A percentile compares a stretch with the other conserved stretches of the same genome.
phyloP scores from a whole-genome alignment of 2,888 invertebrate species.

The Calliopum simillimum region DNA sequence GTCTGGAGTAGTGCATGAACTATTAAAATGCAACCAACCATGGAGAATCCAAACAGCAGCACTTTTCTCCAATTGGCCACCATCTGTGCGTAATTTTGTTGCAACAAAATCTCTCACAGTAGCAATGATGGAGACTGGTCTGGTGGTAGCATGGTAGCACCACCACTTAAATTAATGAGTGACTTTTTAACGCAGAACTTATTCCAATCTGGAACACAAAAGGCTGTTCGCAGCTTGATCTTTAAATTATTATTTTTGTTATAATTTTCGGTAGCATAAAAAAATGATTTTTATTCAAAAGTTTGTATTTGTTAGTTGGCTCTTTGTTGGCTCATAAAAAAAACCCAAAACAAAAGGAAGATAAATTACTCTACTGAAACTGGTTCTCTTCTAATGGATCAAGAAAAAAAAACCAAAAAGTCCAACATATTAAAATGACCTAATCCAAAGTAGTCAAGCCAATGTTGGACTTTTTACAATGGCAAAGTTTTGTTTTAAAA shows the following conservation, averaged over 20 bases:
- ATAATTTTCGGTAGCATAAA: slow-evolving; percentile 32
- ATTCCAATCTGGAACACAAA: slow-evolving; percentile 4
- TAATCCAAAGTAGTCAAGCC: too few relatives aligned
- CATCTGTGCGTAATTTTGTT: slow-evolving; percentile 6
- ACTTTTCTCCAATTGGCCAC: slow-evolving; percentile 16
- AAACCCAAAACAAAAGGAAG: slow-evolving; percentile 22
- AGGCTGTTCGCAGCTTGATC: neutral
- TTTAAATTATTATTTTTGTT: neutral
- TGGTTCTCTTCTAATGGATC: slow-evolving; percentile 4
- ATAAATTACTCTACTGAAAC: slow-evolving; percentile 26
- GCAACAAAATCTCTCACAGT: slow-evolving; percentile 16
- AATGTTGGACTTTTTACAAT: too few relatives aligned
- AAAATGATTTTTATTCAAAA: slow-evolving; percentile 15
- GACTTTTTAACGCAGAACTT: slow-evolving; percentile 23
- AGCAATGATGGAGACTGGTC: neutral
- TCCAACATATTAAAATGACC: too few relatives aligned
- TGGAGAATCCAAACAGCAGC: slow-evolving; percentile 1
- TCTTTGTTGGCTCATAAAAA: slow-evolving; percentile 6
- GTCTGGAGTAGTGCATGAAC: neutral
- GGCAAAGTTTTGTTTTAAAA: too few relatives aligned
- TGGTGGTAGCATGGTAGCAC: too few relatives aligned
- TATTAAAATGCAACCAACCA: neutral
- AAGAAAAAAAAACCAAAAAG: too few relatives aligned
- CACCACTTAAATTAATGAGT: slow-evolving; percentile 13
- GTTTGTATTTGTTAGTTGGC: neutral